Evolutionary conservation across 1,140 invertebrate genomes (phyloP), one percentile per base, ranked within the genome.

Genomic region (Marisa cornuarietis): DNA sequence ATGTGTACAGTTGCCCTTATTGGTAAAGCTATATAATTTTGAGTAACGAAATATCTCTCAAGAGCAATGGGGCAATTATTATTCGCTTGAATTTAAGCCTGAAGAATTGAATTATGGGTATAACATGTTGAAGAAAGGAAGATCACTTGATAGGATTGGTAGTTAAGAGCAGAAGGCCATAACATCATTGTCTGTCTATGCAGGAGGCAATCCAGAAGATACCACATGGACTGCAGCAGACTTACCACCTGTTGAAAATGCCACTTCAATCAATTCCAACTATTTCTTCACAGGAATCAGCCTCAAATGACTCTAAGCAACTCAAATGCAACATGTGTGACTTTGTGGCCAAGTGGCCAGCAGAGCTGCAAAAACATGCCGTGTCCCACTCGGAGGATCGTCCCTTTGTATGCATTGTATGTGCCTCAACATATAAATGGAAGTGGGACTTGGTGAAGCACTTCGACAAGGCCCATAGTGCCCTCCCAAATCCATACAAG

Each of bases 371-470:
- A 78, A 91, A 91, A 68, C 90, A 91, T 85, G 89, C 89, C 26
- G 88, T 89, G 9, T 89, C 86, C 14, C 90, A 90, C 79, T 91
- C 89, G 14, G 89, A 89, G 73, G 86, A 88, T 42, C 80, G 90
- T 26, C 90, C 90, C 10, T 90, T 90, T 83, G 84, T 89, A 5
- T 91, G 91, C 74, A 88, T 91, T 81, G 88, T 91, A 9, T 91
- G 91, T 83, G 90, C 88, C 20, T 87, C 88, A 14, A 90, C 89
- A 24, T 91, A 90, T 82, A 90, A 91, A 79, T 90, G 90, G 89
- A 88, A 90, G 81, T 91, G 89, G 90, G 89, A 91, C 80, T 83
- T 91, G 61, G 89, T 89, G 20, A 91, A 91, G 78, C 91, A 91
- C 83, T 91, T 91, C 85, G 89, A 91, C 72, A 89, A 90, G 71